These are phyloP conservation scores for Falco columbarius DNA, from an alignment of 2,797 vertebrate species.

Conservation along the genomic window DNA sequence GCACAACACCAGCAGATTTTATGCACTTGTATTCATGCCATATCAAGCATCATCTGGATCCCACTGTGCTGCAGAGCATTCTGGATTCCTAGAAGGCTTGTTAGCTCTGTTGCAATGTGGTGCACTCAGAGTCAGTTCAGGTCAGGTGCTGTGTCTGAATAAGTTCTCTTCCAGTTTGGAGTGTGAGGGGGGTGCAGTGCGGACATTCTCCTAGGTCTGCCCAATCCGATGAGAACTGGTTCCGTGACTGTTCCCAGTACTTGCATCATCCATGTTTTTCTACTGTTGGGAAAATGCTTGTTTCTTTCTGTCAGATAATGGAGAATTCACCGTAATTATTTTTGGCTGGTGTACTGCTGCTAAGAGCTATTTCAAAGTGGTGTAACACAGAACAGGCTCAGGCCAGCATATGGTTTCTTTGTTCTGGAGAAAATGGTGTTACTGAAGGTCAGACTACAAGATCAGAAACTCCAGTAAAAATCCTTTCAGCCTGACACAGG, in stretches of 20 bases:
- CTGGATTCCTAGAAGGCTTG: conserved; percentile 40
- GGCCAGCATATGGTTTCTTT: background rate
- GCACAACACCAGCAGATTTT: background rate
- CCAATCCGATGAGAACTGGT: background rate
- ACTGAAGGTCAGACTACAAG: background rate
- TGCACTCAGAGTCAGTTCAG: background rate
- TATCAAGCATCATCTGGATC: background rate
- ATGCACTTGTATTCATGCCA: background rate
- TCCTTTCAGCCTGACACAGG: background rate
- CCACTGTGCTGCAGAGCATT: background rate
- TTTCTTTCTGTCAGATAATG: background rate
- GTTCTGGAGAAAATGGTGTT: conserved; percentile 5
- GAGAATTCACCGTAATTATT: conserved; percentile 3
- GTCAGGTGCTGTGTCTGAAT: background rate
- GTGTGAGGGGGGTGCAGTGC: background rate
- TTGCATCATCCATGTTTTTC: conserved; percentile 13
- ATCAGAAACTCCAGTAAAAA: background rate
- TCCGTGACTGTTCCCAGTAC: background rate
- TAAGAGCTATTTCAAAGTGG: conserved; percentile 8
- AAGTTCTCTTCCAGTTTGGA: background rate
- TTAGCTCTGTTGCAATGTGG: conserved; percentile 23
- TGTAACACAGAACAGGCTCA: background rate
- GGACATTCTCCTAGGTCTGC: background rate
- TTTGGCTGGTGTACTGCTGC: background rate
- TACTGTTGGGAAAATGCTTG: background rate